Evolutionary conservation across 2,888 invertebrate genomes (phyloP).

Genomic region (Napeogenes inachia): DNA sequence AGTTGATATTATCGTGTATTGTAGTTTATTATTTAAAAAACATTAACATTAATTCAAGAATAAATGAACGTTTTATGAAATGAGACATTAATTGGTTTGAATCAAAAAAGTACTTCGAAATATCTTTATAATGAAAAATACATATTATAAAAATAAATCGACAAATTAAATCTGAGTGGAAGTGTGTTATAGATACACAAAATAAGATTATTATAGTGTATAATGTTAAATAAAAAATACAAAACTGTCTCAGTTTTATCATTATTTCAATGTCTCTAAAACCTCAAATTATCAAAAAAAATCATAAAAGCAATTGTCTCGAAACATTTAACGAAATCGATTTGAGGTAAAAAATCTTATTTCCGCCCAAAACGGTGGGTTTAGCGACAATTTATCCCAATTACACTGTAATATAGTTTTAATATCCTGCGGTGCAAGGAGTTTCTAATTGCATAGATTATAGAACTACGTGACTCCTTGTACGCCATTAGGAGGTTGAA

Average conservation of each 20-base stretch:
- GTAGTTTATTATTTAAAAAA: too few relatives aligned
- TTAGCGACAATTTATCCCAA: constrained; percentile 62
- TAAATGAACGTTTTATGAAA: too few relatives aligned
- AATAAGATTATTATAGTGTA: too few relatives aligned
- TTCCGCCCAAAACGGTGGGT: constrained; percentile 64
- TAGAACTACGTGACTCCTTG: constrained; percentile 66
- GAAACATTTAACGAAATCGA: constrained; percentile 64
- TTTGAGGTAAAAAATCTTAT: constrained; percentile 56
- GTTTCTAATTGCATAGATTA: constrained; percentile 58
- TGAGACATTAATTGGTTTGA: too few relatives aligned
- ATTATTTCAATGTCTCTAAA: constrained; percentile 30
- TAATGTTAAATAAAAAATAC: constrained; percentile 1
- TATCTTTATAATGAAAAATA: neutral
- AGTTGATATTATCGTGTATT: too few relatives aligned
- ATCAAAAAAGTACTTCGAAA: neutral
- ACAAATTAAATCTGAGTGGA: too few relatives aligned
- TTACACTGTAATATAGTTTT: constrained; percentile 64
- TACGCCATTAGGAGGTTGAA: constrained; percentile 56
- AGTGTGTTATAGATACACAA: too few relatives aligned
- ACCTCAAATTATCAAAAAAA: constrained; percentile 27
- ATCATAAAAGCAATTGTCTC: constrained; percentile 38
- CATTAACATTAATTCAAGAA: too few relatives aligned
- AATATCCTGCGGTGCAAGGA: constrained; percentile 48
- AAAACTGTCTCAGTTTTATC: neutral
- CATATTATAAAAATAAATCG: neutral